A percentile compares a stretch with the other conserved stretches of the same genome.
phyloP scores from a whole-genome alignment of 92 coral and sea anemone species.

The Epizoanthus rinbou region DNA sequence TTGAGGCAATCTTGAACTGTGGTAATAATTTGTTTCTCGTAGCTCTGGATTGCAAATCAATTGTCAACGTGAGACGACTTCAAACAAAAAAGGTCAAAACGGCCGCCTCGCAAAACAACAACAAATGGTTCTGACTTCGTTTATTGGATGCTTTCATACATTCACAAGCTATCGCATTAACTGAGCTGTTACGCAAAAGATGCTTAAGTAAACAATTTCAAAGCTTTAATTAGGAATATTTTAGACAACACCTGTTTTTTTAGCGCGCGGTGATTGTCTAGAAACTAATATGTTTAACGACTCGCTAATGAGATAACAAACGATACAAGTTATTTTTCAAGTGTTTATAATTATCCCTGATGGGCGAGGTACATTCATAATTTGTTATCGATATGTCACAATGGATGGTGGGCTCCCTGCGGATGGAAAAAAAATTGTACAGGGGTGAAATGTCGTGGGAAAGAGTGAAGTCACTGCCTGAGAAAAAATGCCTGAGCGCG shows the following conservation, averaged over 20 bases:
- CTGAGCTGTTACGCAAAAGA: conserved; percentile 3
- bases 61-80: not conserved
- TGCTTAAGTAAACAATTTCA: conserved; percentile 5
- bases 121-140: not conserved
- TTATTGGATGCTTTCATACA: not conserved
- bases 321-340: conserved; percentile 12
- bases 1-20: not conserved
- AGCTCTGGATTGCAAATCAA: not conserved
- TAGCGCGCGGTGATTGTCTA: not conserved
- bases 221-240: not conserved
- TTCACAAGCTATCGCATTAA: conserved; percentile 14
- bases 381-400: not conserved
- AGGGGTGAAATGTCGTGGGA: conserved; percentile 5
- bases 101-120: conserved; percentile 5
- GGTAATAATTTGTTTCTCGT: not conserved
- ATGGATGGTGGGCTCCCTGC: not conserved
- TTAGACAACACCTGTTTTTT: conserved; percentile 16
- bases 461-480: not conserved
- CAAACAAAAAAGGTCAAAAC: conserved; percentile 29
- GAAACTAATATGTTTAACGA: conserved; percentile 1
- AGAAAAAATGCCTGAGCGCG: not conserved
- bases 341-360: conserved; percentile 27
- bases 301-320: conserved; percentile 28
- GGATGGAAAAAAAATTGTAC: not conserved
- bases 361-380: not conserved